Conservation (phyloP, 2,113 vertebrate species). For the Anoplopoma fimbria region DNA sequence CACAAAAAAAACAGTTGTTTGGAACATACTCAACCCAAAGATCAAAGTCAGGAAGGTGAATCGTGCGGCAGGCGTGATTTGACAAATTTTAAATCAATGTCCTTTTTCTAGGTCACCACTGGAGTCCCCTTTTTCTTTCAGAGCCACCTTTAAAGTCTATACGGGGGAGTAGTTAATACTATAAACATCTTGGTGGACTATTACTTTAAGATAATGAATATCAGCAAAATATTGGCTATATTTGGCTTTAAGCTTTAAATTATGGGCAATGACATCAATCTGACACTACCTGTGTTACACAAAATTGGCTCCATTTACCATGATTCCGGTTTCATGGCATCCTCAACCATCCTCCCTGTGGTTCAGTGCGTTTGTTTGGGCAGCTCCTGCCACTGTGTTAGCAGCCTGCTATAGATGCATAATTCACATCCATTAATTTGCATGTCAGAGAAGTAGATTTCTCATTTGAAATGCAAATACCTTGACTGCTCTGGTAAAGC, state of each 20-base stretch:
- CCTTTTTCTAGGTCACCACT: neutral
- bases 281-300: neutral
- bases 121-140: neutral
- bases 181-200: neutral
- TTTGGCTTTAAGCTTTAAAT: neutral
- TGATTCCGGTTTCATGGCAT: constrained; percentile 4
- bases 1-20: neutral
- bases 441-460: constrained; percentile 78
- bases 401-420: constrained; percentile 74
- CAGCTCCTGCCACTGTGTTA: constrained; percentile 56
- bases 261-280: neutral
- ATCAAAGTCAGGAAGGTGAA: neutral
- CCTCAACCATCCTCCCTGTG: constrained; percentile 2
- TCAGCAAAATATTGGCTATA: neutral
- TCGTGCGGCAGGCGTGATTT: neutral
- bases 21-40: neutral
- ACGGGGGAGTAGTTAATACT: too few relatives aligned
- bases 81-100: neutral
- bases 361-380: constrained; percentile 31
- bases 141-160: neutral
- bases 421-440: constrained; percentile 82
- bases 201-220: neutral
- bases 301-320: constrained; percentile 33
- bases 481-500: constrained; percentile 72
- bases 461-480: constrained; percentile 85